Conservation (phyloP, 2,888 invertebrate species). For the Sphinx pinastri region DNA sequence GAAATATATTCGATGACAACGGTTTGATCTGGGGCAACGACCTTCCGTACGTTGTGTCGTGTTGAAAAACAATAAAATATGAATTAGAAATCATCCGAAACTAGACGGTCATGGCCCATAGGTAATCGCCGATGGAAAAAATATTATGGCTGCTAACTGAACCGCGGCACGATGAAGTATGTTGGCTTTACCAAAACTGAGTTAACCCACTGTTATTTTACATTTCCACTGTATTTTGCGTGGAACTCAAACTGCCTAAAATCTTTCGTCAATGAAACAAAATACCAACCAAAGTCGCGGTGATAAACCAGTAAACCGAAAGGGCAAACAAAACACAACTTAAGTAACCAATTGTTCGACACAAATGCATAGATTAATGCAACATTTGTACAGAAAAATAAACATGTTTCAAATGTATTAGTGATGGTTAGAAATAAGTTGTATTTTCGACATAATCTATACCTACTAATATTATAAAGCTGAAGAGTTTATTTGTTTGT, state of each 20-base stretch:
- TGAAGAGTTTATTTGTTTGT: too few species aligned
- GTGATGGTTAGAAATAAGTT: too few species aligned
- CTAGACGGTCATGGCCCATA: slow-evolving; percentile 2
- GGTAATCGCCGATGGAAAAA: slow-evolving; percentile 14
- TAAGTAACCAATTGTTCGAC: not conserved
- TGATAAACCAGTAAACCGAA: not conserved
- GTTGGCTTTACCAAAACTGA: not conserved
- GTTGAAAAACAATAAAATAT: slow-evolving; percentile 13
- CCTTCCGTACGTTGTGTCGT: slow-evolving; percentile 3
- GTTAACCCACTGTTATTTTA: not conserved
- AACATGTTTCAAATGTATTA: not conserved
- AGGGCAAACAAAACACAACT: not conserved
- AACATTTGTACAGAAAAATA: not conserved
- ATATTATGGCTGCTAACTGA: slow-evolving; percentile 7
- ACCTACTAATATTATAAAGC: too few species aligned
- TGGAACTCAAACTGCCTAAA: not conserved
- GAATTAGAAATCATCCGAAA: slow-evolving; percentile 19
- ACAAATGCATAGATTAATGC: slow-evolving; percentile 13
- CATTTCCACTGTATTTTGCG: not conserved
- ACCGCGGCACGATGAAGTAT: not conserved
- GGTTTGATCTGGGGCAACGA: not conserved
- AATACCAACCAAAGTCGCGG: not conserved
- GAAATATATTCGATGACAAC: not conserved
- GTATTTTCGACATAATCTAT: too few species aligned
- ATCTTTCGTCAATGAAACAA: not conserved